These are phyloP conservation scores for Rhyacophila evoluta DNA, from an alignment of 2,888 invertebrate genomes.

Conservation along the genomic window DNA sequence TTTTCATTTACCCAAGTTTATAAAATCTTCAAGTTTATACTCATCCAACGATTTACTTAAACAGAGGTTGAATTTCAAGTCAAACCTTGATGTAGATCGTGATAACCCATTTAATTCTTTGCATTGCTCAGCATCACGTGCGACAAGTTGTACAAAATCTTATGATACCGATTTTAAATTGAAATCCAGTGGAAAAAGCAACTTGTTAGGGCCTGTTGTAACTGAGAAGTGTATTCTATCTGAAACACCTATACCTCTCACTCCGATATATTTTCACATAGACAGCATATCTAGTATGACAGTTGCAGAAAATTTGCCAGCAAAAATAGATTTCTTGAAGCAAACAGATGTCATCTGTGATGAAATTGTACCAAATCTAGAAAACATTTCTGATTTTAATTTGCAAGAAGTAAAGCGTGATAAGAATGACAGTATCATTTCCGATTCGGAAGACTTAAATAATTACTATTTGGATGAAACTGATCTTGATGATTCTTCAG, in stretches of 20 bases:
- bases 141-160: constrained; percentile 5
- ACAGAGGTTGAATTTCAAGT: not conserved
- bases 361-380: not conserved
- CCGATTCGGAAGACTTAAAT: not conserved
- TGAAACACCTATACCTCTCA: not conserved
- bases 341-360: not conserved
- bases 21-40: not conserved
- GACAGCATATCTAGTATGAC: not conserved
- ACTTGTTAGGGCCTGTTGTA: not conserved
- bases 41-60: not conserved
- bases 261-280: not conserved
- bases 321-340: not conserved
- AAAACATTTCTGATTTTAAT: not conserved
- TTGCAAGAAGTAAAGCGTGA: not conserved
- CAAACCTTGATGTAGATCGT: not conserved
- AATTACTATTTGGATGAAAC: constrained; percentile 1
- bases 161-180: not conserved
- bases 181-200: not conserved
- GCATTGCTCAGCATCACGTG: constrained; percentile 1
- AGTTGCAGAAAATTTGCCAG: not conserved
- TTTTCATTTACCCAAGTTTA: constrained; percentile 62
- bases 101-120: constrained; percentile 37
- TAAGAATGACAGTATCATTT: not conserved
- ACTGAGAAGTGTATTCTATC: not conserved
- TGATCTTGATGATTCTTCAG: not conserved